Base-by-base conservation (phyloP, 2,797 vertebrate genomes). In the Periparus ater region DNA sequence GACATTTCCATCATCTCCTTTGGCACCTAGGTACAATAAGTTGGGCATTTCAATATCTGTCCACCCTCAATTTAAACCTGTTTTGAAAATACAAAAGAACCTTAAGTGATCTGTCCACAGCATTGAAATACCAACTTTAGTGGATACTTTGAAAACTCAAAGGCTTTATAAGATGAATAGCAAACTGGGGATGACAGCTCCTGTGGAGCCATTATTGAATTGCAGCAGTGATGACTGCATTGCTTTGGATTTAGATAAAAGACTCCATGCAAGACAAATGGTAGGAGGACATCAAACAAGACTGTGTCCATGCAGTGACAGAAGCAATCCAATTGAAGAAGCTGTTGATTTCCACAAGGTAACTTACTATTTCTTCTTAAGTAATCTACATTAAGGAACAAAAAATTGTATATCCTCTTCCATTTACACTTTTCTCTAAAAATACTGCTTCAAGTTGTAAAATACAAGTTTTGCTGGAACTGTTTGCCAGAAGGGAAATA, bases 181-280 rank as follows among this genome's bases (percentile, higher is more conserved):
- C 98, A 99, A 99, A 99, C 98, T 98, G 98, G 96, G 98, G 98
- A 98, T 99, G 99, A 99, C 99, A 99, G 99, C 98, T 98, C 98
- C 97, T 97, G 98, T 97, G 97, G 98, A 99, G 98, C 98, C 98
- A 99, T 99, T 99, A 99, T 99, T 99, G 99, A 99, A 99, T 99
- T 98, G 98, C 98, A 98, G 98, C 98, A 94, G 97, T 97, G 98
- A 99, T 98, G 99, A 99, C 98, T 99, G 98, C 98, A 98, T 99
- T 99, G 98, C 98, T 99, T 99, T 98, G 98, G 99, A 99, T 99
- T 98, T 98, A 99, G 99, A 99, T 99, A 99, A 99, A 99, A 99
- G 98, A 98, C 98, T 98, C 98, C 98, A 98, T 98, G 98, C 98
- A 98, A 99, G 98, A 99, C 98, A 98, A 99, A 99, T 99, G 98